phyloP scores from a whole-genome alignment of 2,888 invertebrate species.

The Automeris io region DNA sequence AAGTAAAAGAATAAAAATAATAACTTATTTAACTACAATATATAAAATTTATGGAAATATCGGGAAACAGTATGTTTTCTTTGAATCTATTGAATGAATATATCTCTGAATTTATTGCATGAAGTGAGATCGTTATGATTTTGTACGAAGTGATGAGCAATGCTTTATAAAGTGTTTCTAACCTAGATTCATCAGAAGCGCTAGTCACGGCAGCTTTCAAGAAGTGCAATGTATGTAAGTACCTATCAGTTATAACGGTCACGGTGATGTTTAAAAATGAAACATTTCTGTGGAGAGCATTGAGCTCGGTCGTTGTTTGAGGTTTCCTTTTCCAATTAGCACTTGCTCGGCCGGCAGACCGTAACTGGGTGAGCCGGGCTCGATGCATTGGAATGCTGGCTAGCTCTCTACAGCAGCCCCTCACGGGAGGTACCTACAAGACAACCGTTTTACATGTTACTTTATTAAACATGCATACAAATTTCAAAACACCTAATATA shows the following conservation, averaged over 20 bases:
- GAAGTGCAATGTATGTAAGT: slow-evolving; percentile 25
- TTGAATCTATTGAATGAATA: too few relatives aligned
- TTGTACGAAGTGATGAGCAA: not conserved
- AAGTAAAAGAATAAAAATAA: too few relatives aligned
- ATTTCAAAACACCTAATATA: not conserved
- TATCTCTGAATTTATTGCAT: too few relatives aligned
- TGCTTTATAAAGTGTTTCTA: slow-evolving; percentile 11
- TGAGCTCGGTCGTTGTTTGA: slow-evolving; percentile 74
- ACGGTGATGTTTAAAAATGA: slow-evolving; percentile 69
- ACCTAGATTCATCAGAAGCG: slow-evolving; percentile 24
- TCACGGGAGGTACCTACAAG: slow-evolving; percentile 39
- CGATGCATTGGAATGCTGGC: slow-evolving; percentile 55
- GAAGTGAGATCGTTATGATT: not conserved
- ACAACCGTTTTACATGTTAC: slow-evolving; percentile 11
- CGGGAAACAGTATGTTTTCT: too few relatives aligned
- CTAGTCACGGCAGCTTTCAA: slow-evolving; percentile 10
- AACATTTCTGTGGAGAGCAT: slow-evolving; percentile 75
- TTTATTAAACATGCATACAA: slow-evolving; percentile 3
- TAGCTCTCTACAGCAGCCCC: slow-evolving; percentile 41
- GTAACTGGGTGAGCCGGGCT: slow-evolving; percentile 71
- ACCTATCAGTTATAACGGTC: slow-evolving; percentile 65
- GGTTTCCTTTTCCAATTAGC: slow-evolving; percentile 77
- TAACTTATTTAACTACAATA: too few relatives aligned
- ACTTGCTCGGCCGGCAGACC: slow-evolving; percentile 66
- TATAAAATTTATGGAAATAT: too few relatives aligned